Evolutionary conservation across 2,113 vertebrate species (phyloP).

Genomic region (Talpa occidentalis): DNA sequence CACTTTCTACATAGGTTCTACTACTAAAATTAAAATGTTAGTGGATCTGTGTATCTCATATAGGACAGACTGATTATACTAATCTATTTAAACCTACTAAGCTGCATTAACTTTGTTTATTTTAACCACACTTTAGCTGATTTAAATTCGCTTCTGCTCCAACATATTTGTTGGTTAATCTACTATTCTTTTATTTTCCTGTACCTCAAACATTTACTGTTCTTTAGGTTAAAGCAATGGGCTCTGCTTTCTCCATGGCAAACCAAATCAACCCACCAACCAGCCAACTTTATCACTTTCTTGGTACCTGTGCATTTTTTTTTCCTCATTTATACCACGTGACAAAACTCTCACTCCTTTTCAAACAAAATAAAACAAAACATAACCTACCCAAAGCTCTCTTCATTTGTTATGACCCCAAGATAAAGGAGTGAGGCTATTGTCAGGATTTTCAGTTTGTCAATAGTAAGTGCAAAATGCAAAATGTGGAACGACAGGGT

Average conservation of each 20-base stretch:
- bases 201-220: slow-evolving; percentile 25
- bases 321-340: neutral
- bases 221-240: slow-evolving; percentile 27
- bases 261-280: neutral
- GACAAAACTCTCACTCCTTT: neutral
- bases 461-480: neutral
- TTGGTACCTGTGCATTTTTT: neutral
- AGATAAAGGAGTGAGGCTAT: neutral
- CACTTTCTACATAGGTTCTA: neutral
- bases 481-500: neutral
- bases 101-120: neutral
- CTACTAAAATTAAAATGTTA: slow-evolving; percentile 10
- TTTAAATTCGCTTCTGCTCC: slow-evolving; percentile 17
- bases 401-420: neutral
- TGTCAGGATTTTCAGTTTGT: neutral
- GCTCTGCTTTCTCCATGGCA: neutral
- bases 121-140: neutral
- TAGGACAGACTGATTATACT: neutral
- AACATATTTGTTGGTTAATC: slow-evolving; percentile 26
- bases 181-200: slow-evolving; percentile 14
- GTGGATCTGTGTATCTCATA: neutral
- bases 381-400: neutral
- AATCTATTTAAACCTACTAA: neutral
- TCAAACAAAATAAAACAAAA: neutral
- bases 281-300: neutral